Evolutionary conservation across 2,797 vertebrate species (phyloP).

Genomic region (Sebastes reedi): DNA sequence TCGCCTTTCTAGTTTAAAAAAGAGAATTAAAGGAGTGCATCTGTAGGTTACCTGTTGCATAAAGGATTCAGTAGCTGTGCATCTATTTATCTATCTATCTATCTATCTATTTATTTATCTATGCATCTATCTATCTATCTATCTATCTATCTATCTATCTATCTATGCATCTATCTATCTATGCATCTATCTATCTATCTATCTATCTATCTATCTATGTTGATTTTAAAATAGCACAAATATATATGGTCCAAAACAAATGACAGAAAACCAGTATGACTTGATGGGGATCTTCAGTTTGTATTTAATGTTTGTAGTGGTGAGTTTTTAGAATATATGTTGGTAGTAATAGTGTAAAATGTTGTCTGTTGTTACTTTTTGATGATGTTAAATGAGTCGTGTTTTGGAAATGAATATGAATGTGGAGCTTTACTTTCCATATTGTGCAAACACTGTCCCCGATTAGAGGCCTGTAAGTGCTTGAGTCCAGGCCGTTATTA

Average conservation of each 20-base stretch:
- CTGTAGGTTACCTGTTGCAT: constrained; percentile 17
- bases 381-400: fast-evolving
- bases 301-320: no score
- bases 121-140: background rate
- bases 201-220: background rate
- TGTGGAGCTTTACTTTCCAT: background rate
- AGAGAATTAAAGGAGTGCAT: background rate
- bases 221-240: no score
- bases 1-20: background rate
- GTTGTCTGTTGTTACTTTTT: no score
- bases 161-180: no score
- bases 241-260: no score
- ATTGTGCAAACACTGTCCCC: background rate
- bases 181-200: no score
- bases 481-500: constrained; percentile 45
- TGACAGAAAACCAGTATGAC: no score
- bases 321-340: no score
- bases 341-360: no score
- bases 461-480: constrained; percentile 21
- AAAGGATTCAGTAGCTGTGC: background rate
- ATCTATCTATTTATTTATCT: no score
- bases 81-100: background rate
- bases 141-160: no score
- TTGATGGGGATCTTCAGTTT: no score
- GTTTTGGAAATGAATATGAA: background rate